Conservation (phyloP, 2,888 invertebrate species). For the Tuta absoluta region DNA sequence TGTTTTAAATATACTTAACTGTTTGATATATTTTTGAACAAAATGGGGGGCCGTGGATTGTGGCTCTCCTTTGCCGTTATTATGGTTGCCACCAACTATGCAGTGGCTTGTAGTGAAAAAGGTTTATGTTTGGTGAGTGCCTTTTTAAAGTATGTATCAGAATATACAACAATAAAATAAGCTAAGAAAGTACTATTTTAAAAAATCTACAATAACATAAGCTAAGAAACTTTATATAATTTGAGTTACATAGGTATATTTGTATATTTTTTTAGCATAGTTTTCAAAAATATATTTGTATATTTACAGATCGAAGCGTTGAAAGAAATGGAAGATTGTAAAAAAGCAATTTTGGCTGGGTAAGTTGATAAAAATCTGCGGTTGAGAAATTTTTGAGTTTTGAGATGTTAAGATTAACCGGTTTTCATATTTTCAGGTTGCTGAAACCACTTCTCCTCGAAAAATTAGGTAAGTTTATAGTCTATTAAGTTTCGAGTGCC, state of each 20-base stretch:
- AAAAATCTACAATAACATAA: too few relatives aligned
- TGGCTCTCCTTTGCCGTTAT: constrained; percentile 66
- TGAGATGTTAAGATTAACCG: background rate
- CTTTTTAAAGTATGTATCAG: constrained; percentile 20
- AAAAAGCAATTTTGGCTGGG: constrained; percentile 64
- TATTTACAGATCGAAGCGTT: constrained; percentile 65
- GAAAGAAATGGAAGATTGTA: constrained; percentile 71
- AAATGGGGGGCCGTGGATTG: constrained; percentile 63
- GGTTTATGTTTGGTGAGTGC: constrained; percentile 65
- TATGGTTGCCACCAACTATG: constrained; percentile 50
- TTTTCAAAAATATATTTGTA: constrained; percentile 10
- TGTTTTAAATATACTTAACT: constrained; percentile 23
- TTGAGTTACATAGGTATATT: background rate
- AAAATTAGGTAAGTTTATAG: constrained; percentile 24
- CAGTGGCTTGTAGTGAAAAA: constrained; percentile 63
- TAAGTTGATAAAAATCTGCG: constrained; percentile 47
- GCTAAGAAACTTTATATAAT: background rate
- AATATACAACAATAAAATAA: background rate
- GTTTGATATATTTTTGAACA: constrained; percentile 35
- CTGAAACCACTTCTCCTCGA: constrained; percentile 57
- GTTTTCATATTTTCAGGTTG: constrained; percentile 54
- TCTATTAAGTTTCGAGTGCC: too few relatives aligned
- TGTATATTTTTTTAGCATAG: constrained; percentile 34
- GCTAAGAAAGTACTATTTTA: background rate
- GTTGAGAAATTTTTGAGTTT: background rate